Evolutionary conservation across 2,797 vertebrate species (phyloP), one percentile per base, ranked within the genome.

Genomic region (Notolepis coatsorum): DNA sequence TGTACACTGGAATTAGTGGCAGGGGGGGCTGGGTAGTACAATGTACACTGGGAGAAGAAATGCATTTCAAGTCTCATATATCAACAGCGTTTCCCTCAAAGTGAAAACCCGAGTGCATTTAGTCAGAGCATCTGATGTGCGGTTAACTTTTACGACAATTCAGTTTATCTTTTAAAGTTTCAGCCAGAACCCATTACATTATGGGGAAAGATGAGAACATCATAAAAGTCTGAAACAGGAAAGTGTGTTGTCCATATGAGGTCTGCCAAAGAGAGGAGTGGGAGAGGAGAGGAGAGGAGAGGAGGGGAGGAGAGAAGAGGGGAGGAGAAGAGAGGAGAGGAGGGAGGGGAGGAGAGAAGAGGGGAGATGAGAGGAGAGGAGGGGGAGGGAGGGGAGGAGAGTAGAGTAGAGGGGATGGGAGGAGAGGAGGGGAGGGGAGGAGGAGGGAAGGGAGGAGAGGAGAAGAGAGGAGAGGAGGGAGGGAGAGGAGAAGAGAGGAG

Each of bases 221-320:
- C 28, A 67, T 80, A 81, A 79, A 73, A 73, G 76, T 69, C 55
- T 66, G 48, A n/a, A 53, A 64, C 61, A 55, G 35, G 52, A 33
- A 49, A 13, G 49, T 75, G 72, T 74, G 80, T 67, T 30, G 8
- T 41, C 72, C 79, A 80, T 75, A 84, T 79, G 71, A 71, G 58
- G 39, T 48, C 53, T 42, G 28, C 13, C 25, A 12, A 13, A 27
- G 30, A 46, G 81, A 64, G 38, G 12, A 46, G 50, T 48, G n/a
- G n/a, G n/a, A n/a, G n/a, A n/a, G 43, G 13, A 53, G 42, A 30
- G 48, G 38, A 68, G 55, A 56, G 30, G 64, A 4, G 20, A 27
- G 23, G 9, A 9, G 9, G 28, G 28, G 33, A 27, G 8, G 18
- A 35, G 9, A 37, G 17, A 12, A 7, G 33, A 20, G 1, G 1